phyloP scores from a whole-genome alignment of 2,113 vertebrate species.

The Numida meleagris region DNA sequence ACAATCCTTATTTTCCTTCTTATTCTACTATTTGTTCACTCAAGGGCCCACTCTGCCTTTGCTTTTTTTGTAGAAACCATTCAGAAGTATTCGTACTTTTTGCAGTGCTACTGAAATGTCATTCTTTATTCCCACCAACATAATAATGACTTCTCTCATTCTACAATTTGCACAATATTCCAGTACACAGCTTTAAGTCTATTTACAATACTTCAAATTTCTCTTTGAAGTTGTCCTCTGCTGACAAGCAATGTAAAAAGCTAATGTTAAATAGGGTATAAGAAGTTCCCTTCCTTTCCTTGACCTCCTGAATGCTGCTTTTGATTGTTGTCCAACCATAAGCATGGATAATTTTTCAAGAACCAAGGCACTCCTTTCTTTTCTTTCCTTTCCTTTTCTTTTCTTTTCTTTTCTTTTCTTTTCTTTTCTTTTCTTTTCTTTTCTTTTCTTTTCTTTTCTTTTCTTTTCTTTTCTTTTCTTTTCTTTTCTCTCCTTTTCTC shows the following conservation, averaged over 20 bases:
- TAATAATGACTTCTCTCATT: neutral
- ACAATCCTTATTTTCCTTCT: neutral
- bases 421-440: neutral
- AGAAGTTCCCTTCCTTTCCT: neutral
- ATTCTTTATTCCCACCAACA: neutral
- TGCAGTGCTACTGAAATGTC: neutral
- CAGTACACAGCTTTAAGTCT: neutral
- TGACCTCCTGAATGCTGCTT: neutral
- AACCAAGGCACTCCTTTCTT: neutral
- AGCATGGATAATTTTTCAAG: neutral
- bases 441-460: no score
- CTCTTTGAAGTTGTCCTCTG: neutral
- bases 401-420: neutral
- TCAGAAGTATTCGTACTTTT: neutral
- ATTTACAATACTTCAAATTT: neutral
- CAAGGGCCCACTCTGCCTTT: neutral
- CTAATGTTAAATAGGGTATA: neutral
- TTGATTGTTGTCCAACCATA: neutral
- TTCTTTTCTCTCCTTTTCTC: no score
- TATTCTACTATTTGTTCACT: neutral
- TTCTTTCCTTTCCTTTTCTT: no score
- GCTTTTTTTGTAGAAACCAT: neutral
- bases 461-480: no score
- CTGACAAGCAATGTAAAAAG: neutral
- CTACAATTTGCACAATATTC: neutral